These are phyloP conservation scores for Lymantria monacha DNA, from an alignment of 2,888 invertebrate genomes.

Conservation along the genomic window DNA sequence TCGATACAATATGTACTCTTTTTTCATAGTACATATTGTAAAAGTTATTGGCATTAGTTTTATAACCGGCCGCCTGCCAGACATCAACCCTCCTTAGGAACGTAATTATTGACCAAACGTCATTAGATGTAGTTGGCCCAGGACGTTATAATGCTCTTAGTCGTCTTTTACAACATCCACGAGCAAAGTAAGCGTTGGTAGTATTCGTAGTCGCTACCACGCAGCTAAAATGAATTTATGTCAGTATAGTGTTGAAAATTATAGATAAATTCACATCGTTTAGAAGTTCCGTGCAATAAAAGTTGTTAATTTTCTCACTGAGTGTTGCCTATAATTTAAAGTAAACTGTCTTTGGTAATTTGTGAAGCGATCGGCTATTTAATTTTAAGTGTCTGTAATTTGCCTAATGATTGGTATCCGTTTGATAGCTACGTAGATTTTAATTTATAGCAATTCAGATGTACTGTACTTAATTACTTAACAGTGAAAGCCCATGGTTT, in stretches of 20 bases:
- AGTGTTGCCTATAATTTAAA: conserved; percentile 6
- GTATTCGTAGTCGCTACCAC: too few species aligned
- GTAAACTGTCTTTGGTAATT: conserved; percentile 8
- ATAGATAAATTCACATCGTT: background rate
- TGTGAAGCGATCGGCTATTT: conserved; percentile 7
- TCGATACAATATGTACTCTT: too few species aligned
- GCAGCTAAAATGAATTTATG: background rate
- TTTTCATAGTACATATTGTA: too few species aligned
- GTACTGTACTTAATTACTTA: background rate
- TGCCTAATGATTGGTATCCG: conserved; percentile 8
- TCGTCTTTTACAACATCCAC: too few species aligned
- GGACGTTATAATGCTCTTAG: too few species aligned
- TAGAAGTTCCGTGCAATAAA: conserved; percentile 1
- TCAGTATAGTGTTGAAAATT: background rate
- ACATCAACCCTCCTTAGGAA: too few species aligned
- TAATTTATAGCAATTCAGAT: background rate
- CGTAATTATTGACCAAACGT: too few species aligned
- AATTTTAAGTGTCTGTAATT: conserved; percentile 9
- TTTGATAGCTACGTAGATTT: background rate
- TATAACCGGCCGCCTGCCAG: too few species aligned
- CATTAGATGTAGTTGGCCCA: too few species aligned
- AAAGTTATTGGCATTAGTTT: too few species aligned
- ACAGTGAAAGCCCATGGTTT: background rate
- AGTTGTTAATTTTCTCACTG: background rate
- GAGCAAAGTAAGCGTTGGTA: too few species aligned